Percentiles rank a stretch among this genome's conserved stretches.
These are phyloP conservation scores for Diarsia dahlii DNA, from an alignment of 2,888 invertebrate species.

Conservation along the genomic window DNA sequence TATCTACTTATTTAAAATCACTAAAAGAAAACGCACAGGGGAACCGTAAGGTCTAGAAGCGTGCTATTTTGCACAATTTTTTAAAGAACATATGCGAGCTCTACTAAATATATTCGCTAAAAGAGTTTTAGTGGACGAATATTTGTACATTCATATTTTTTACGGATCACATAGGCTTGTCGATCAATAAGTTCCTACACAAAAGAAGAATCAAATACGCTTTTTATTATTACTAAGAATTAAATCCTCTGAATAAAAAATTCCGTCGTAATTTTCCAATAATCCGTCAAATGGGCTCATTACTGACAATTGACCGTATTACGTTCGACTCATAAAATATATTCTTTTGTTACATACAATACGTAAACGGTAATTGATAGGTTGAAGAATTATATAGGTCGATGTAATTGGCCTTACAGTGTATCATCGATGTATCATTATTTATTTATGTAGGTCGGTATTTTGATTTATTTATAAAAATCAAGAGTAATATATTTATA, in stretches of 20 bases:
- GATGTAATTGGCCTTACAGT: constrained; percentile 36
- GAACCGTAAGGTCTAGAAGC: too few species aligned
- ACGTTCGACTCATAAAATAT: constrained; percentile 28
- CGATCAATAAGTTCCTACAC: not conserved
- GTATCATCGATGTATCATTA: not conserved
- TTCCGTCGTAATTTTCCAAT: constrained; percentile 30
- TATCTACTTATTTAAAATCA: too few species aligned
- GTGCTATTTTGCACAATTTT: too few species aligned
- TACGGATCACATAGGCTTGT: not conserved
- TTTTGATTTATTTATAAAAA: not conserved
- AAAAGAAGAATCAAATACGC: not conserved
- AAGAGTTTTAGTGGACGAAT: too few species aligned
- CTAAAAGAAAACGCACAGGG: too few species aligned
- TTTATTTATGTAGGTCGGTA: not conserved
- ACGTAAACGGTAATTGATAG: constrained; percentile 18
- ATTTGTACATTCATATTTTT: too few species aligned
- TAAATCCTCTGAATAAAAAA: constrained; percentile 7
- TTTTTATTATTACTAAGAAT: too few species aligned
- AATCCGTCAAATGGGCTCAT: constrained; percentile 35
- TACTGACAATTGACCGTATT: constrained; percentile 12
- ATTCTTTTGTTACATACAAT: constrained; percentile 8
- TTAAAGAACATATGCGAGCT: too few species aligned
- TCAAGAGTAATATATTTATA: too few species aligned
- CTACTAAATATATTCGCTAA: too few species aligned
- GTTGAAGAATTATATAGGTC: constrained; percentile 7